Evolutionary conservation across 1,140 invertebrate species (phyloP).

Genomic region (Apis dorsata): DNA sequence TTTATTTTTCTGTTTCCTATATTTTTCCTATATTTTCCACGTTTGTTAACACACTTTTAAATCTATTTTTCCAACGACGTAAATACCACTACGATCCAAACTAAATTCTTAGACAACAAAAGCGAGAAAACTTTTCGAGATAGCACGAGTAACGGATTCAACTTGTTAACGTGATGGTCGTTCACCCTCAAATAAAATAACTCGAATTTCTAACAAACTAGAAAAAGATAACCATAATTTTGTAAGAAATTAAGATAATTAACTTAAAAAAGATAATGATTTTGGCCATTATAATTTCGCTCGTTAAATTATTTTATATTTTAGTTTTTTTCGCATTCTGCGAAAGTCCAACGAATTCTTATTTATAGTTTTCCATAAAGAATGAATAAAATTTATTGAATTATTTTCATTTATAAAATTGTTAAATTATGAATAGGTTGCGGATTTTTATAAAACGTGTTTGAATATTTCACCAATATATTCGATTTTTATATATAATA

Average conservation of each 20-base stretch:
- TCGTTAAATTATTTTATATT: too few relatives aligned
- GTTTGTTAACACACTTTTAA: neutral
- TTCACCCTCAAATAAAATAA: neutral
- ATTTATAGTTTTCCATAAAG: too few relatives aligned
- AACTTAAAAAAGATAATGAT: too few relatives aligned
- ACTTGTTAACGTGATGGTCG: neutral
- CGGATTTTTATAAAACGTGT: neutral
- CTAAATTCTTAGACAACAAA: neutral
- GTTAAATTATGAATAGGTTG: neutral
- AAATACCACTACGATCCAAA: neutral
- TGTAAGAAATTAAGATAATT: too few relatives aligned
- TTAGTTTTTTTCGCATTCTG: too few relatives aligned
- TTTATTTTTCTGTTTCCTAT: neutral
- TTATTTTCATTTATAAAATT: neutral
- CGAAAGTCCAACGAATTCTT: too few relatives aligned
- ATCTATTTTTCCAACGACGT: neutral
- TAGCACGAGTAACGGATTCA: neutral
- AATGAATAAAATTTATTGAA: neutral
- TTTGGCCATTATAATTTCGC: too few relatives aligned
- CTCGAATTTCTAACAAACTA: neutral
- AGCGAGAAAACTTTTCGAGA: neutral
- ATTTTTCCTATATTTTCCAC: neutral
- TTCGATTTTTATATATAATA: too few relatives aligned
- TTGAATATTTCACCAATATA: too few relatives aligned
- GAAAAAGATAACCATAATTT: neutral